Evolutionary conservation across 2,888 invertebrate genomes (phyloP).

Genomic region (Fragum fragum): DNA sequence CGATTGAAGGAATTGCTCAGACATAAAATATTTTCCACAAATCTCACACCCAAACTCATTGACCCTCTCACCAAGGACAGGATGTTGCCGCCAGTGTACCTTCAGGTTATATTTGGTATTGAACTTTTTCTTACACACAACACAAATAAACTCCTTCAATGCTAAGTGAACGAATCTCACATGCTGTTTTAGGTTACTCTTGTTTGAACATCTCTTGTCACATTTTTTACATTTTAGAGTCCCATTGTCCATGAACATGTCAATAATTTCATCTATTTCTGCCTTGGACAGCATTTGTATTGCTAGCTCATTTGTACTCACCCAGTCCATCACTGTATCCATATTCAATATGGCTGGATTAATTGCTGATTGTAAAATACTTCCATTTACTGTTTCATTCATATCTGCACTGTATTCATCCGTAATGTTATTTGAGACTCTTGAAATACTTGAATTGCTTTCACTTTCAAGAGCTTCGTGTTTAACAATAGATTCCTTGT

Average conservation of each 20-base stretch:
- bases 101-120: conserved; percentile 54
- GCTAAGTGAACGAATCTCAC: conserved; percentile 48
- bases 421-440: neutral
- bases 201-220: conserved; percentile 52
- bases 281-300: neutral
- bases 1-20: conserved; percentile 35
- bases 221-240: conserved; percentile 44
- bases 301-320: neutral
- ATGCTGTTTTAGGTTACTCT: conserved; percentile 55
- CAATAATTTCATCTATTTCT: conserved; percentile 1
- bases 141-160: conserved; percentile 49
- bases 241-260: conserved; percentile 32
- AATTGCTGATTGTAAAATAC: neutral
- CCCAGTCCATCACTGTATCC: neutral
- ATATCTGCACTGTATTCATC: neutral
- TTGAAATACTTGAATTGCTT: neutral
- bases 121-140: conserved; percentile 42
- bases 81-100: conserved; percentile 53
- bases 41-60: conserved; percentile 33
- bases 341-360: neutral
- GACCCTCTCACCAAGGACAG: conserved; percentile 24
- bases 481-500: neutral
- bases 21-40: conserved; percentile 42
- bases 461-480: neutral
- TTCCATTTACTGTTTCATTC: neutral